Base-by-base conservation (phyloP, 2,888 invertebrate genomes). In the Metacarcinus magister region DNA sequence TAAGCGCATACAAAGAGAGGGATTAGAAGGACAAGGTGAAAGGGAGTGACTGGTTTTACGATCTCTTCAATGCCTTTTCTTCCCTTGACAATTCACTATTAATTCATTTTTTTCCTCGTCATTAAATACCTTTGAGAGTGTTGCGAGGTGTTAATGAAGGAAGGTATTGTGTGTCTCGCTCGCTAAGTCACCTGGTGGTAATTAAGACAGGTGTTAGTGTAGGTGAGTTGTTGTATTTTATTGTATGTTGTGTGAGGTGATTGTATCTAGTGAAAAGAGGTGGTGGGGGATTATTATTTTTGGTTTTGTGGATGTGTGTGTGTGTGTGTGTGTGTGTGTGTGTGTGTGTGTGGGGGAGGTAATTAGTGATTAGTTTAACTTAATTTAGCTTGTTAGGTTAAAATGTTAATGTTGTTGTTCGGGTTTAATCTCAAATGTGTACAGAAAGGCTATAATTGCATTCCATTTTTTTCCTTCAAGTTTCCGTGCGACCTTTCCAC, bases 261-360 rank as follows among this genome's bases (percentile, higher is more conserved):
- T n/a, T n/a, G n/a, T n/a, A n/a, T n/a, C n/a, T n/a, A n/a, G n/a
- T n/a, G n/a, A n/a, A n/a, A n/a, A n/a, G n/a, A n/a, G n/a, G n/a
- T n/a, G n/a, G n/a, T n/a, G n/a, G n/a, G n/a, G n/a, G n/a, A n/a
- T n/a, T n/a, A n/a, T n/a, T n/a, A n/a, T n/a, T n/a, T n/a, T n/a
- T n/a, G n/a, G n/a, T n/a, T n/a, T n/a, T 67, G 67, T 67, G 67
- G 19, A 23, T 67, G 67, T 67, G 67, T 67, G 67, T 67, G 67
- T 67, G 67, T 67, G 67, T 67, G 67, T 67, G 67, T 67, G 67
- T 67, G 67, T 67, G 67, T 67, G 16, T 67, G 67, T 54, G 67
- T 5, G 16, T 67, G 16, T 10, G 67, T 8, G 16, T 8, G 67
- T 19, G 0, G 7, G 54, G 10, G 8, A 16, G 54, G 54, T 54